Evolutionary conservation across 2,888 invertebrate genomes (phyloP).

Genomic region (Sialis fuliginosa): DNA sequence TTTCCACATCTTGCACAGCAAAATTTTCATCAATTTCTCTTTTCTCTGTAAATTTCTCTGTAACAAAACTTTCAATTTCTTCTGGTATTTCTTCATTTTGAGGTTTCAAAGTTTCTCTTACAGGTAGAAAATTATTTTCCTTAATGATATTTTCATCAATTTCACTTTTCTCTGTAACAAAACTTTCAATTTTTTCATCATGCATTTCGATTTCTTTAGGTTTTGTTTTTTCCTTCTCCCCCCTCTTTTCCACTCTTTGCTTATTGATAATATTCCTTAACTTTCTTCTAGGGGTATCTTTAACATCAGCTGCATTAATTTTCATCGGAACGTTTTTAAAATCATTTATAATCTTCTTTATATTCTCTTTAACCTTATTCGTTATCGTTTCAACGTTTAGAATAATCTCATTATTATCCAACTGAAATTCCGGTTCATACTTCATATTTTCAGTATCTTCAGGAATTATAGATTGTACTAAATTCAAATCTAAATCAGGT

Average conservation of each 20-base stretch:
- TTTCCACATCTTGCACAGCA: no score
- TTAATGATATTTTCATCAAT: no score
- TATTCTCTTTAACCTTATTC: not conserved
- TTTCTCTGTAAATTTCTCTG: not conserved
- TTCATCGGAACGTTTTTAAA: slow-evolving; percentile 5
- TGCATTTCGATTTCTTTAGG: no score
- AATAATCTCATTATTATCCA: slow-evolving; percentile 1
- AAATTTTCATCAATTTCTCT: no score
- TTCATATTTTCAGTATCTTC: no score
- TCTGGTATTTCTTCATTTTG: not conserved
- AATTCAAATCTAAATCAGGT: slow-evolving; percentile 13
- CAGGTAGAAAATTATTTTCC: no score
- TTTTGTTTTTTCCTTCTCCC: no score
- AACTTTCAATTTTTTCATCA: no score
- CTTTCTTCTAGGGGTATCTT: not conserved
- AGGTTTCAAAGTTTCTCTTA: no score
- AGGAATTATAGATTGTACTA: no score
- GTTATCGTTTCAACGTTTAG: no score
- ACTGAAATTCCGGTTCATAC: not conserved
- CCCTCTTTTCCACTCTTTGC: not conserved
- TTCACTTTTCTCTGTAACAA: no score
- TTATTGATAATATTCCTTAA: not conserved
- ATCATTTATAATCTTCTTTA: not conserved
- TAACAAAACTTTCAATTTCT: not conserved
- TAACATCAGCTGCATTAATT: slow-evolving; percentile 2